These are phyloP conservation scores for Odocoileus hemionus DNA, from an alignment of 2,113 vertebrate species.

Conservation along the genomic window DNA sequence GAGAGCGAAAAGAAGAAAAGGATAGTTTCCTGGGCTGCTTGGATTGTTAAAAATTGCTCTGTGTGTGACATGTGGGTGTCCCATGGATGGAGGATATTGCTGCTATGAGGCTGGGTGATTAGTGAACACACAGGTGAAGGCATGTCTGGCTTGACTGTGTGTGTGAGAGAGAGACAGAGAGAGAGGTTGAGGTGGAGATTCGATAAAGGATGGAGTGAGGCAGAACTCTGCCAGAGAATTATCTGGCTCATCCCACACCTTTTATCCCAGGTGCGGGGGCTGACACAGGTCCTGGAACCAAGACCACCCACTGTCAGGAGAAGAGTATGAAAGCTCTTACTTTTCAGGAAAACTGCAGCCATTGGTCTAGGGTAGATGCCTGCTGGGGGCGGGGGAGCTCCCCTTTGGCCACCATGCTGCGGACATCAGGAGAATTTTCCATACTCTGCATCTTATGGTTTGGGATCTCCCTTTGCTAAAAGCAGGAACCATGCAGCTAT, in stretches of 20 bases:
- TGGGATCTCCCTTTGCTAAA: neutral
- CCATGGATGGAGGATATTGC: neutral
- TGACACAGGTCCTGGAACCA: too few relatives aligned
- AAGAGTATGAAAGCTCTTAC: neutral
- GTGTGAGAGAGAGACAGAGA: neutral
- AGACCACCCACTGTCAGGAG: neutral
- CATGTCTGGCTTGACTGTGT: neutral
- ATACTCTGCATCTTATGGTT: rapidly evolving
- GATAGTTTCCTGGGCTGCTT: slow-evolving; percentile 45
- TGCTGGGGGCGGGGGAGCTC: too few relatives aligned
- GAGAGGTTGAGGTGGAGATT: neutral
- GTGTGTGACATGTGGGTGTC: neutral
- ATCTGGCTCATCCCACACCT: neutral
- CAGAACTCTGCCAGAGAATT: neutral
- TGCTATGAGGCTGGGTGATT: neutral
- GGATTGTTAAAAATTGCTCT: neutral
- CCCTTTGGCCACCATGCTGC: rapidly evolving
- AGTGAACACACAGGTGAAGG: neutral
- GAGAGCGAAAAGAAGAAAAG: slow-evolving; percentile 25
- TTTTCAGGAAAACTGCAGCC: neutral
- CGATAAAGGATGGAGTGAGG: neutral
- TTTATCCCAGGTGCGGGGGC: neutral
- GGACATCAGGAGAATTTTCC: neutral
- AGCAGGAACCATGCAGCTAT: neutral
- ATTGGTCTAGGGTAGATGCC: too few relatives aligned